Evolutionary conservation across 2,797 vertebrate species (phyloP).

Genomic region (Sciurus carolinensis): DNA sequence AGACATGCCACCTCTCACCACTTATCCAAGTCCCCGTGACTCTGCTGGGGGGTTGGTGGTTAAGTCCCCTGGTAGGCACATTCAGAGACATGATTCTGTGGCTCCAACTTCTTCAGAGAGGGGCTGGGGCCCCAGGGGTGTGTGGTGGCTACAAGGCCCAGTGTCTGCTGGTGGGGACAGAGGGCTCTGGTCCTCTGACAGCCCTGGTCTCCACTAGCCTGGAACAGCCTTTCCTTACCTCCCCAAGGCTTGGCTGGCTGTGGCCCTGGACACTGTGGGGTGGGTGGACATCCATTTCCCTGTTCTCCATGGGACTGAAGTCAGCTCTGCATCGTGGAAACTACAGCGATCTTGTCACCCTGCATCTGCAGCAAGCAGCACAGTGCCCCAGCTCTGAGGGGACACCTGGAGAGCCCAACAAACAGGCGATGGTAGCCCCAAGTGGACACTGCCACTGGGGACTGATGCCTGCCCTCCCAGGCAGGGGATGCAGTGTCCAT

Average conservation of each 20-base stretch:
- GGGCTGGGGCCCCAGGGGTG: not conserved
- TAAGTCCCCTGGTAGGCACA: rapidly evolving
- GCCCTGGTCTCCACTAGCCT: not conserved
- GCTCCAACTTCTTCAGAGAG: not conserved
- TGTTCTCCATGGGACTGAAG: not conserved
- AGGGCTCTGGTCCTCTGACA: too few relatives aligned
- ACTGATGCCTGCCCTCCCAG: too few relatives aligned
- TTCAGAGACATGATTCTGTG: not conserved
- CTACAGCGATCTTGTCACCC: too few relatives aligned
- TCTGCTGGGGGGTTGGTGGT: too few relatives aligned
- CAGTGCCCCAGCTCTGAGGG: rapidly evolving
- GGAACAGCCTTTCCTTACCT: not conserved
- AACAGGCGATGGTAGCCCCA: too few relatives aligned
- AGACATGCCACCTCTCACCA: rapidly evolving
- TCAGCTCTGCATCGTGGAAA: not conserved
- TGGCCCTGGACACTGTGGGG: rapidly evolving
- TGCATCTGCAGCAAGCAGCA: not conserved
- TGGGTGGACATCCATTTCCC: rapidly evolving
- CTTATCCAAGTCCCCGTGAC: not conserved
- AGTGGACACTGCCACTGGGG: too few relatives aligned
- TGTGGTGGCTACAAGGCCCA: rapidly evolving
- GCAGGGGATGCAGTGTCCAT: too few relatives aligned
- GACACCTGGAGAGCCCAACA: too few relatives aligned
- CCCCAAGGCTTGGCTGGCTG: rapidly evolving
- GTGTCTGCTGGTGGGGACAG: too few relatives aligned